phyloP scores from a whole-genome alignment of 2,888 invertebrate species.

The Mycalesis mineus region DNA sequence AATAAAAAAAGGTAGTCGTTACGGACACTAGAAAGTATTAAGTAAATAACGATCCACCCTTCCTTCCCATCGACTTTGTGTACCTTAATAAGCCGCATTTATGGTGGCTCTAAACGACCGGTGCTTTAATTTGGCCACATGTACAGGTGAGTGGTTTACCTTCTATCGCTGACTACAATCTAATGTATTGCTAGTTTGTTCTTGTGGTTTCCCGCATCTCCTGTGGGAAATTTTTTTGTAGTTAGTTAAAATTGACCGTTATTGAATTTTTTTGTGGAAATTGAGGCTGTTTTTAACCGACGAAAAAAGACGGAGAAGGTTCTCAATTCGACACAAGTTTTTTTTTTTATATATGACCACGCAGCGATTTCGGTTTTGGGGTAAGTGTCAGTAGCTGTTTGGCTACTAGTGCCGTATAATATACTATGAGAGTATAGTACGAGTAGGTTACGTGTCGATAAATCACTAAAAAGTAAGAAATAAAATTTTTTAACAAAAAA shows the following conservation, averaged over 20 bases:
- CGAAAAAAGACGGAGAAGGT: too few species aligned
- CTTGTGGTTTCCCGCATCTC: slow-evolving; percentile 3
- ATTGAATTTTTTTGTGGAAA: too few species aligned
- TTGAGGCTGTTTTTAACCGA: too few species aligned
- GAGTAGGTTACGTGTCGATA: too few species aligned
- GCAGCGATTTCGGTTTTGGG: too few species aligned
- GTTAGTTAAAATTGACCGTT: not conserved
- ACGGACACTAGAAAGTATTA: not conserved
- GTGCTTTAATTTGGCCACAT: slow-evolving; percentile 47
- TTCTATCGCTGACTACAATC: slow-evolving; percentile 15
- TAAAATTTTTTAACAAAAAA: too few species aligned
- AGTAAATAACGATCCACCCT: slow-evolving; percentile 3
- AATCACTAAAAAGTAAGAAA: too few species aligned
- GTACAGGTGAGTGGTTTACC: slow-evolving; percentile 19
- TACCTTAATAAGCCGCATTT: slow-evolving; percentile 51
- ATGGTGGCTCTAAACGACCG: slow-evolving; percentile 45
- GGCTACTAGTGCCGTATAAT: too few species aligned
- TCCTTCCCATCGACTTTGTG: slow-evolving; percentile 31
- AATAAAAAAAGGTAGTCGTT: not conserved
- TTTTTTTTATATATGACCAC: too few species aligned
- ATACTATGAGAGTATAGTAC: too few species aligned
- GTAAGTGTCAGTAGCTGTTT: too few species aligned
- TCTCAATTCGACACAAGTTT: too few species aligned
- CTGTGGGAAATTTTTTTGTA: not conserved
- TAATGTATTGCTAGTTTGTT: slow-evolving; percentile 10